These are phyloP conservation scores for Drosophila anomalata DNA, from an alignment of 2,888 invertebrate species.

Conservation along the genomic window DNA sequence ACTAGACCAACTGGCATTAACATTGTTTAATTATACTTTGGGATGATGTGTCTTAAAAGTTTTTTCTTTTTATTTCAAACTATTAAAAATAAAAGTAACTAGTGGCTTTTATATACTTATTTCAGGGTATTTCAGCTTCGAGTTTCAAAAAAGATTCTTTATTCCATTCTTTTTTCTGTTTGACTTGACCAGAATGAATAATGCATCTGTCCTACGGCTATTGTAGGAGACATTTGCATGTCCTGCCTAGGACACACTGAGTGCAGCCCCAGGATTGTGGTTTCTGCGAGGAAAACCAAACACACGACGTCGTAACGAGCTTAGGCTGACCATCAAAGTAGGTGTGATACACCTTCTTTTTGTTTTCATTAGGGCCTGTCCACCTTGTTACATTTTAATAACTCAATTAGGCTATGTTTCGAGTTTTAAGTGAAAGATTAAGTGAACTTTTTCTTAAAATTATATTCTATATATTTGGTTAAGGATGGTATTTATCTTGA, in stretches of 20 bases:
- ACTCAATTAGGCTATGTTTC: background rate
- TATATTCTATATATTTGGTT: too few species aligned
- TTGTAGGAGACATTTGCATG: constrained; percentile 56
- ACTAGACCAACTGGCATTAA: background rate
- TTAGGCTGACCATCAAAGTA: background rate
- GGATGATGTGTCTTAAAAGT: background rate
- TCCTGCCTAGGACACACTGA: constrained; percentile 10
- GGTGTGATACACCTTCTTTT: background rate
- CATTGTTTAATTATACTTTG: background rate
- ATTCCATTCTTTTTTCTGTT: constrained; percentile 1
- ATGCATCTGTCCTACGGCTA: constrained; percentile 42
- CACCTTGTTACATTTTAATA: background rate
- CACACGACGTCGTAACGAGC: background rate
- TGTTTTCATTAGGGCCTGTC: background rate
- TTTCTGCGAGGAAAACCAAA: constrained; percentile 4
- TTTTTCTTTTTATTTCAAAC: background rate
- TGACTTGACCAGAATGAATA: constrained; percentile 40
- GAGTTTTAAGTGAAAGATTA: background rate
- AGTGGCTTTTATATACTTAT: background rate
- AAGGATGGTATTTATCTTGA: too few species aligned
- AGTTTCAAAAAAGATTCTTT: too few species aligned
- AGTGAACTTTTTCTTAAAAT: background rate
- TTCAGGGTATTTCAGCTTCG: constrained; percentile 11
- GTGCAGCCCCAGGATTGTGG: constrained; percentile 40
- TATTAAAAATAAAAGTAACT: background rate